Conservation (phyloP, 35 echinoderm and acorn worm genomes). For the Heliocidaris erythrogramma region DNA sequence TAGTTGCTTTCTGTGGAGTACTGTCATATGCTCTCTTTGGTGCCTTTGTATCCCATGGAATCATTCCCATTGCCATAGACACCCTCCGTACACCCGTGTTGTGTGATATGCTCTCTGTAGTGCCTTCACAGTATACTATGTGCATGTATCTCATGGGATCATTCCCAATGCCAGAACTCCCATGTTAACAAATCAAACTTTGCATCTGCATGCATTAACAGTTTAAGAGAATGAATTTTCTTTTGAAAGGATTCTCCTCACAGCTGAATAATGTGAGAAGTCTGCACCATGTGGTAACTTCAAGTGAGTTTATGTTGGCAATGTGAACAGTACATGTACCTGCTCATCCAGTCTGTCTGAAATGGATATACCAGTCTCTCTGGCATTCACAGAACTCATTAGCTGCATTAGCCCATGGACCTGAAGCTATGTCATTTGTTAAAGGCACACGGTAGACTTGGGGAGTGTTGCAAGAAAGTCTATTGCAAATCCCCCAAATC, state of each 20-base stretch:
- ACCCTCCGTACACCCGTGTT: too few relatives aligned
- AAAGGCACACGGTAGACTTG: background rate
- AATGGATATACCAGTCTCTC: background rate
- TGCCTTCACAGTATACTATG: background rate
- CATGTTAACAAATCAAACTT: too few relatives aligned
- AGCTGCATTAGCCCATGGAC: slow-evolving; percentile 1
- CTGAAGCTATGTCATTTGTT: slow-evolving; percentile 5
- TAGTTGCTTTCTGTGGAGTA: background rate
- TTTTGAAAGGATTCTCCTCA: too few relatives aligned
- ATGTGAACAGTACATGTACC: background rate
- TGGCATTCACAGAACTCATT: background rate
- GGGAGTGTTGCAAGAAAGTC: too few relatives aligned
- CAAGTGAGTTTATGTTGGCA: background rate
- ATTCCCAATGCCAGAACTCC: background rate
- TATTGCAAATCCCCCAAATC: too few relatives aligned
- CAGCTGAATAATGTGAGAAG: background rate
- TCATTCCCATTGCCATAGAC: too few relatives aligned
- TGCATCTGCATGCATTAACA: too few relatives aligned
- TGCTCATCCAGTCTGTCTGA: background rate
- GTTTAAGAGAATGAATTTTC: too few relatives aligned
- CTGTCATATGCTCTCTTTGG: background rate
- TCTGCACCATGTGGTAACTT: background rate
- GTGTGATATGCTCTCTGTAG: background rate
- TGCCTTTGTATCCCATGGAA: too few relatives aligned
- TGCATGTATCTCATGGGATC: background rate